phyloP scores from a whole-genome alignment of 2,113 vertebrate species.

The Galemys pyrenaicus region DNA sequence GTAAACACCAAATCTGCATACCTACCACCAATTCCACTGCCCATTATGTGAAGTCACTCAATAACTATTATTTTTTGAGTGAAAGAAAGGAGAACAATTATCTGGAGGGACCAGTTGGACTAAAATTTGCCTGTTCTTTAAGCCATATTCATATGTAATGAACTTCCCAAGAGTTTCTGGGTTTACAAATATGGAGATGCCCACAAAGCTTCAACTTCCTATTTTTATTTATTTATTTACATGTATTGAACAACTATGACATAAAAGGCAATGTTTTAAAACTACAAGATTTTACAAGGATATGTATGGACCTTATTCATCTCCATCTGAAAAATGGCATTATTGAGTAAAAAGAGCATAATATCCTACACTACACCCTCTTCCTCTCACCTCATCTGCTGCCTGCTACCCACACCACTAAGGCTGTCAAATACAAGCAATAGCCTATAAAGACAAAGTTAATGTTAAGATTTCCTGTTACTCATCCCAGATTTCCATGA shows the following conservation, averaged over 20 bases:
- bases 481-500: constrained; percentile 46
- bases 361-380: neutral
- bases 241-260: neutral
- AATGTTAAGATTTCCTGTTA: constrained; percentile 59
- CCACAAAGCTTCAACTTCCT: neutral
- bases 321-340: constrained; percentile 7
- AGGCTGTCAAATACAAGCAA: neutral
- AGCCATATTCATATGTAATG: neutral
- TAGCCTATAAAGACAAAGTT: constrained; percentile 6
- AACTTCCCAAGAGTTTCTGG: neutral
- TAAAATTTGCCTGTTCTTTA: neutral
- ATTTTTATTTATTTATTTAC: neutral
- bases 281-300: neutral
- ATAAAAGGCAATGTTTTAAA: neutral
- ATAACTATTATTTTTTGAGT: neutral
- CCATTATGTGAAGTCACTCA: neutral
- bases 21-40: neutral
- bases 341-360: neutral
- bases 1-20: neutral
- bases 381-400: neutral
- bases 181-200: neutral
- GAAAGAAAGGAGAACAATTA: neutral
- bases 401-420: constrained; percentile 34
- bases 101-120: neutral
- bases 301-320: neutral